Evolutionary conservation across 2,113 vertebrate species (phyloP), one percentile per base, ranked within the genome.

Genomic region (Phalacrocorax aristotelis): DNA sequence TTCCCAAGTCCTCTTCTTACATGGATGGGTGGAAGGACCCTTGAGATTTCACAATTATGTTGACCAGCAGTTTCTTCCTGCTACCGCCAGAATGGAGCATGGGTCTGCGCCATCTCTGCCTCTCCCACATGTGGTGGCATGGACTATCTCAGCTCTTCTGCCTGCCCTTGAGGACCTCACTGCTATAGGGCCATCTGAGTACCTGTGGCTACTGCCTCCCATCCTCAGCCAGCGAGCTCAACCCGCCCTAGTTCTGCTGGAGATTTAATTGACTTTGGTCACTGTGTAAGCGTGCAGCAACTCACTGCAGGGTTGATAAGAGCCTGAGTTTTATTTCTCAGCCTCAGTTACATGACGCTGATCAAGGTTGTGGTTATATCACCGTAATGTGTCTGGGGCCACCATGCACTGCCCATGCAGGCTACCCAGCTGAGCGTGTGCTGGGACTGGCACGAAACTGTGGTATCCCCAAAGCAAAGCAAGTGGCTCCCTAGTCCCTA

Each of bases 1-100:
- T 96, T 93, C 95, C 94, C 87, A 94, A 90, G 71, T 3, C 4
- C 71, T 96, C 68, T 55, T 87, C 93, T 95, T 88, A 90, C 81
- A 91, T 1, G 55, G 30, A 64, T 75, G 83, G 64, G 32, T 83
- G 55, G 68, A 93, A 90, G 58, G 40, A 88, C 42, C 49, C 66
- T 91, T 85, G 49, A 76, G 58, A 58, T 90, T 89, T 79, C 89
- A 46, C 0, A 0, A 13, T 15, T 22, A 29, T 76, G 44, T 54
- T 83, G 51, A 79, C 62, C 46, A 91, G 22, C 54, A 36, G 34
- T 21, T 79, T 77, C 58, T 34, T 66, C 64, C 71, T 85, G 44
- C 48, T 79, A 75, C 34, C 0, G 0, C 30, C 54, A 40, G 52
- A 32, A 46, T 2, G 52, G 36, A 54, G 4, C 13, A 9, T 0